Percentiles rank a stretch among this genome's conserved stretches.
Evolutionary conservation across 92 coral and sea anemone genomes (phyloP).

Genomic region (Virgularia gustaviana): DNA sequence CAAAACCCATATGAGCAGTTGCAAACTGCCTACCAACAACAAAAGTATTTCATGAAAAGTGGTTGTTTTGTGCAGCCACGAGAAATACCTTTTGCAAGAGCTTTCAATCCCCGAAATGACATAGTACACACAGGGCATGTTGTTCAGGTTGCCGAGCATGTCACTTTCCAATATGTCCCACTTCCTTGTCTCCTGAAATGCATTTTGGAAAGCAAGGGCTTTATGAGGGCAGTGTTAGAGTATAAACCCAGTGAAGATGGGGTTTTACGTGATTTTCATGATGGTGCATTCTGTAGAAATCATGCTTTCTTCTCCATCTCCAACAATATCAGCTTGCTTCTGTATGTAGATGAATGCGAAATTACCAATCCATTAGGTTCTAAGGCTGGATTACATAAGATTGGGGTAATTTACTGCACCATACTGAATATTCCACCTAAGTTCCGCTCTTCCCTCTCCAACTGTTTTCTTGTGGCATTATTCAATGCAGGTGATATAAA

Average conservation of each 20-base stretch:
- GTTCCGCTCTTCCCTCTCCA: neutral
- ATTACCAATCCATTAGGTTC: conserved; percentile 8
- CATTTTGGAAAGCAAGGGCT: conserved; percentile 3
- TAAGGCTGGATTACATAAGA: conserved; percentile 13
- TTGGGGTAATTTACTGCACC: conserved; percentile 13
- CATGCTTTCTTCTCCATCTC: conserved; percentile 6
- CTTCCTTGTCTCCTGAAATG: neutral
- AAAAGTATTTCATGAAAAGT: too few species aligned
- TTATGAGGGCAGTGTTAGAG: neutral
- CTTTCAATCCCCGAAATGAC: neutral
- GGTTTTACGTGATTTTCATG: neutral
- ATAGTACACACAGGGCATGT: conserved; percentile 8
- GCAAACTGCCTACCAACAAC: too few species aligned
- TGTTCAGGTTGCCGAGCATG: neutral
- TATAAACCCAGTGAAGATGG: neutral
- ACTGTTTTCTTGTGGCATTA: neutral
- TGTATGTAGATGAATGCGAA: conserved; percentile 21
- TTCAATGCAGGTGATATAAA: conserved; percentile 9
- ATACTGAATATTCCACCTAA: conserved; percentile 17
- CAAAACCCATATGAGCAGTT: too few species aligned
- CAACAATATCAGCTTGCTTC: neutral
- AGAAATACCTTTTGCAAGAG: conserved; percentile 3
- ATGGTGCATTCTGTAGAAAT: conserved; percentile 17
- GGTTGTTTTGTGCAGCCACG: too few species aligned
- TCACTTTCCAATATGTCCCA: conserved; percentile 3